Evolutionary conservation across 2,797 vertebrate genomes (phyloP).

Genomic region (Oryzias sinensis): DNA sequence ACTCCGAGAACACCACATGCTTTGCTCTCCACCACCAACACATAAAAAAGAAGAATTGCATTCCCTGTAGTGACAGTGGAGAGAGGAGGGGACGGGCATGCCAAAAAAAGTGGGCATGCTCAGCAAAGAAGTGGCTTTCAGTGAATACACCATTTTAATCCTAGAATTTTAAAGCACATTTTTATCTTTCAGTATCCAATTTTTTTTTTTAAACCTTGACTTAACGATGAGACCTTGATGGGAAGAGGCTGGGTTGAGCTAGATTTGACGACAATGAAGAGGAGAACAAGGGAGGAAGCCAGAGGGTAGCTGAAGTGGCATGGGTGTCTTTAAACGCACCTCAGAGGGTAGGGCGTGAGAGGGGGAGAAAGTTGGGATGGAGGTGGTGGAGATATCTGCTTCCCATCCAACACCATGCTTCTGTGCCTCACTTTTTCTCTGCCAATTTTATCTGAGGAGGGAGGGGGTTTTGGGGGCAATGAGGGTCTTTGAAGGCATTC

Average conservation of each 20-base stretch:
- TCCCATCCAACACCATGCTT: constrained; percentile 42
- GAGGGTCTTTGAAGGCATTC: constrained; percentile 65
- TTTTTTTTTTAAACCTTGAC: constrained; percentile 39
- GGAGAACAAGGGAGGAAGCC: constrained; percentile 24
- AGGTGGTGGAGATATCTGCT: constrained; percentile 55
- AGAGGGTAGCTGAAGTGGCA: constrained; percentile 46
- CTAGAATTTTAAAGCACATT: constrained; percentile 50
- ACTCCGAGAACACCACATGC: constrained; percentile 57
- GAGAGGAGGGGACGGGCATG: constrained; percentile 25
- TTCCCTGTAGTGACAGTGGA: constrained; percentile 50
- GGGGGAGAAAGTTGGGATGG: constrained; percentile 35
- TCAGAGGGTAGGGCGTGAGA: constrained; percentile 20
- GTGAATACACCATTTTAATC: constrained; percentile 54
- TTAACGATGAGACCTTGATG: constrained; percentile 34
- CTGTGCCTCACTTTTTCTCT: constrained; percentile 29
- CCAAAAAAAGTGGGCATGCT: constrained; percentile 49
- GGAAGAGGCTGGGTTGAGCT: constrained; percentile 35
- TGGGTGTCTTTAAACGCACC: constrained; percentile 65
- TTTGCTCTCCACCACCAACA: constrained; percentile 56
- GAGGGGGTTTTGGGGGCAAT: constrained; percentile 26
- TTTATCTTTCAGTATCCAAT: constrained; percentile 22
- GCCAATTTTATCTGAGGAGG: constrained; percentile 41
- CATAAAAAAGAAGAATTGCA: constrained; percentile 51
- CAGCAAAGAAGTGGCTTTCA: constrained; percentile 47
- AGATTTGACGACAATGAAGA: constrained; percentile 32